These are phyloP conservation scores for Varanus komodoensis DNA, from an alignment of 2,113 vertebrate species.

Conservation along the genomic window DNA sequence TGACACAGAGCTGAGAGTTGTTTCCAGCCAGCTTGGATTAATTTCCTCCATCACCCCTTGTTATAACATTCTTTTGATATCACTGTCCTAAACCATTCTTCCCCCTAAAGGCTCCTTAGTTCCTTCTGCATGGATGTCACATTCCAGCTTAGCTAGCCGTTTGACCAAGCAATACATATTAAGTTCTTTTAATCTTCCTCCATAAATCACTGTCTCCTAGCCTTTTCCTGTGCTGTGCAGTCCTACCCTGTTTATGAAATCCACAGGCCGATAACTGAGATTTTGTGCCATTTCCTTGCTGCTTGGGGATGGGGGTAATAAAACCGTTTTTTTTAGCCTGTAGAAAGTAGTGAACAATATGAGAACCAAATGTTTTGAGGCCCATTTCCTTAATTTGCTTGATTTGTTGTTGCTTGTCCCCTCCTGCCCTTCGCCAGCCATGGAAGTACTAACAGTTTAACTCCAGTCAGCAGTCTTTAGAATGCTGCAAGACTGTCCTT, in stretches of 20 bases:
- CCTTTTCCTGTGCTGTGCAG: not conserved
- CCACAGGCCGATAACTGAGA: slow-evolving; percentile 27
- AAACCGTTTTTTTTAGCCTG: slow-evolving; percentile 51
- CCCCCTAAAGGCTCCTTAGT: not conserved
- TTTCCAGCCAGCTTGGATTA: not conserved
- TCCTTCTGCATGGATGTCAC: rapidly evolving
- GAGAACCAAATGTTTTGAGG: slow-evolving; percentile 72
- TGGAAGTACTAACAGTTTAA: slow-evolving; percentile 5
- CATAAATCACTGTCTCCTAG: not conserved
- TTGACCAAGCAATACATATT: not conserved
- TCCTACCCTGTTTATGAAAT: not conserved
- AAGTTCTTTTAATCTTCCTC: slow-evolving; percentile 33
- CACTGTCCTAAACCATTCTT: not conserved
- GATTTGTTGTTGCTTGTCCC: slow-evolving; percentile 27
- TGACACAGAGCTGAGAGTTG: not conserved
- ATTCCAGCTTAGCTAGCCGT: not conserved
- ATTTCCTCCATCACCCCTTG: not conserved
- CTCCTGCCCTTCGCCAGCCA: slow-evolving; percentile 35
- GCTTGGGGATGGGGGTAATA: slow-evolving; percentile 48
- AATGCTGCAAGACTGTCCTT: not conserved
- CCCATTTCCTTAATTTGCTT: slow-evolving; percentile 66
- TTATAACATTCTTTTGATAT: not conserved
- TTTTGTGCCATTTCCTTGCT: slow-evolving; percentile 45
- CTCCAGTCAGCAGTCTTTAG: not conserved
- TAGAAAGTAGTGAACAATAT: slow-evolving; percentile 29